Base-by-base conservation (phyloP, 53 echinoderm and acorn worm species). In the Paelopatides confundens region DNA sequence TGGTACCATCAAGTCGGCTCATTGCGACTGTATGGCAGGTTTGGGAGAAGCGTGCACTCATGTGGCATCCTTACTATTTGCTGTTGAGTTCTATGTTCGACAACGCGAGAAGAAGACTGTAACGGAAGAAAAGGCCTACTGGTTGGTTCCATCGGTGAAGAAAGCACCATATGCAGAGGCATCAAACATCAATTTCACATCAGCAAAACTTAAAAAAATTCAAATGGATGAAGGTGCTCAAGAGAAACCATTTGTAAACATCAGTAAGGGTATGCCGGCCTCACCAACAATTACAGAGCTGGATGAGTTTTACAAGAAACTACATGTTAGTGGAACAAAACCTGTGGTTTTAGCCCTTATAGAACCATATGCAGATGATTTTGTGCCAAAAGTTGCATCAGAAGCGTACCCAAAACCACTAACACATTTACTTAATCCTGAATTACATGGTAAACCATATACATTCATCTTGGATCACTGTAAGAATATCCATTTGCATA, bases 11-110 rank as follows among this genome's bases (percentile, higher is more conserved):
- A 29, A 32, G 36, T 63, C 87, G 43, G 87, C 81, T n/a, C n/a
- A n/a, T n/a, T n/a, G n/a, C n/a, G n/a, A n/a, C n/a, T n/a, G n/a
- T n/a, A n/a, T n/a, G n/a, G 87, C 91, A 28, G 82, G 87, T 4
- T 28, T 79, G 2, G 79, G 91, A 10, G 87, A 91, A 79, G 35
- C 35, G 15, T 91, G 87, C 66, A 91, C 77, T 29, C 87, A 87
- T 35, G 78, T 90, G 23, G 51, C 50, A 28, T 54, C 87, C 27
- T 35, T 91, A 13, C 43, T 91, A 6, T 91, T 87, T 81, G 62
- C 86, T 31, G 48, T 91, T 4, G 90, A 90, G 27, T 33, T 62
- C 27, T 39, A 67, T 37, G 64, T 90, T 32, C 65, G 84, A 28
- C 27, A 71, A 35, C 35, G 77, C 29, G 86, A 86, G n/a, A 69